Percentiles rank a stretch among this genome's conserved stretches.
Conservation (phyloP, 2,113 vertebrate species). For the Vicugna pacos region DNA sequence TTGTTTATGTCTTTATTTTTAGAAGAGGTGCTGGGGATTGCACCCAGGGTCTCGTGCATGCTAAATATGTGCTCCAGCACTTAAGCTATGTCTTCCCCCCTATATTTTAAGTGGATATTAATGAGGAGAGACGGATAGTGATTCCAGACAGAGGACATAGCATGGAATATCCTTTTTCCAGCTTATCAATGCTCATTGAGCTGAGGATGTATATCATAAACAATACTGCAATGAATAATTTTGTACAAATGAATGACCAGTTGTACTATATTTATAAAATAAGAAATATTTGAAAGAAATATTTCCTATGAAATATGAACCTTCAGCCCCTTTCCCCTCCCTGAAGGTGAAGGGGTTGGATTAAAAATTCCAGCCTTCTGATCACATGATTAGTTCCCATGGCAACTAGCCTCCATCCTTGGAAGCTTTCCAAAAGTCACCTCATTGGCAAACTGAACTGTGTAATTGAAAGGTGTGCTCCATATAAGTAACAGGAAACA, state of each 20-base stretch:
- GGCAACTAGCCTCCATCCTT: neutral
- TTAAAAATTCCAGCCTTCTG: neutral
- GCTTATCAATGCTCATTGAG: neutral
- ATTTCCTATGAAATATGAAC: neutral
- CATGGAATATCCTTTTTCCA: neutral
- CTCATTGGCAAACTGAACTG: neutral
- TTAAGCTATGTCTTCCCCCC: too few species aligned
- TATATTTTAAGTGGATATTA: neutral
- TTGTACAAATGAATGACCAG: neutral
- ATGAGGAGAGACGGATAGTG: neutral
- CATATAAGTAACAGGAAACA: neutral
- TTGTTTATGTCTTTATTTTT: too few species aligned
- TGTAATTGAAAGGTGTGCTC: neutral
- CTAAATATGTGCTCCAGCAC: too few species aligned
- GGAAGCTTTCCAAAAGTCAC: neutral
- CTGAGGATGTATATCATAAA: neutral
- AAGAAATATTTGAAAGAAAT: neutral
- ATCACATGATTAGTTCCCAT: neutral
- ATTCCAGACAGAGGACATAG: neutral
- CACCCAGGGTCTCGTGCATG: too few species aligned
- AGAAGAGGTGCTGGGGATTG: too few species aligned
- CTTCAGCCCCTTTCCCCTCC: neutral
- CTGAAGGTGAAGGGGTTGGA: neutral
- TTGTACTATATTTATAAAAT: neutral
- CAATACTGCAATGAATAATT: neutral